Evolutionary conservation across 1,140 invertebrate species (phyloP).

Genomic region (Platyura marginata): DNA sequence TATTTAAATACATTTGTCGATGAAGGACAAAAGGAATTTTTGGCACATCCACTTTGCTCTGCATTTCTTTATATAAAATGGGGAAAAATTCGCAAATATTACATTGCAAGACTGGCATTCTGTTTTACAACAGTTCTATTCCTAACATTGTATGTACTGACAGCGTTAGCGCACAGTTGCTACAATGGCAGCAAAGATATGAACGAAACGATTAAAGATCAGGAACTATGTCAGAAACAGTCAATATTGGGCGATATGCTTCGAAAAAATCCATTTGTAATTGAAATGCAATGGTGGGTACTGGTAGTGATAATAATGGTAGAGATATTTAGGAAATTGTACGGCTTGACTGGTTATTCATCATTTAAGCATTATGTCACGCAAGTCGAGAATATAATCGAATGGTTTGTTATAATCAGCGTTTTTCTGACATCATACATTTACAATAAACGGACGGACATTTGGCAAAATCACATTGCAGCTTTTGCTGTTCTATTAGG

Average conservation of each 20-base stretch:
- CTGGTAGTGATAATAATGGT: slow-evolving; percentile 50
- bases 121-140: slow-evolving; percentile 63
- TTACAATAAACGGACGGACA: slow-evolving; percentile 52
- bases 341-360: slow-evolving; percentile 55
- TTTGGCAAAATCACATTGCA: slow-evolving; percentile 58
- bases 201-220: slow-evolving; percentile 44
- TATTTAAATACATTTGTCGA: slow-evolving; percentile 67
- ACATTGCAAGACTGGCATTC: slow-evolving; percentile 56
- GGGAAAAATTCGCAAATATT: slow-evolving; percentile 78
- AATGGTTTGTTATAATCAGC: slow-evolving; percentile 66
- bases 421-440: slow-evolving; percentile 64
- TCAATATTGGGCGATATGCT: slow-evolving; percentile 51
- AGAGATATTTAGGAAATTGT: slow-evolving; percentile 56
- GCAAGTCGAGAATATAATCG: slow-evolving; percentile 65
- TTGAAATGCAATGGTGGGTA: slow-evolving; percentile 62
- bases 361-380: slow-evolving; percentile 58
- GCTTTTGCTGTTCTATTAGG: slow-evolving; percentile 66
- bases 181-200: slow-evolving; percentile 54
- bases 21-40: slow-evolving; percentile 63
- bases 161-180: slow-evolving; percentile 55
- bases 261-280: slow-evolving; percentile 45
- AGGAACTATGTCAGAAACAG: slow-evolving; percentile 51
- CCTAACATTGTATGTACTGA: slow-evolving; percentile 56
- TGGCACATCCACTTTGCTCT: slow-evolving; percentile 64
- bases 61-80: slow-evolving; percentile 72